Evolutionary conservation across 2,113 vertebrate genomes (phyloP).

Genomic region (Cyrtonyx montezumae): DNA sequence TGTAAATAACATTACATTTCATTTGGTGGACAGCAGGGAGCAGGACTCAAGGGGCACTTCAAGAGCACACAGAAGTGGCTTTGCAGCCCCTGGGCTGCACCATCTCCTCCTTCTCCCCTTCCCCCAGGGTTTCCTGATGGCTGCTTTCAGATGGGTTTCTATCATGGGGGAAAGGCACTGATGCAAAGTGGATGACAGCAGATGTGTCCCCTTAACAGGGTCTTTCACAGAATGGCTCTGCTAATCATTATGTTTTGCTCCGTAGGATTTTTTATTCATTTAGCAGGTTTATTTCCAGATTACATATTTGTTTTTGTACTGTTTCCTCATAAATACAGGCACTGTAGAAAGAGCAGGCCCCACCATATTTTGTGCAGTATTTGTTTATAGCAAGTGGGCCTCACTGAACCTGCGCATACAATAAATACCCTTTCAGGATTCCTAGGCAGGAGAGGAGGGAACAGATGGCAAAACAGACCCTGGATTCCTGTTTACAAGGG

Average conservation of each 20-base stretch:
- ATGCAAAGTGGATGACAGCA: constrained; percentile 58
- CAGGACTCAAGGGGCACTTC: constrained; percentile 38
- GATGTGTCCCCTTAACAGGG: constrained; percentile 54
- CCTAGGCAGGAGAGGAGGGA: constrained; percentile 57
- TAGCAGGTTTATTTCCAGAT: constrained; percentile 63
- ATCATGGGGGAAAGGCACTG: constrained; percentile 36
- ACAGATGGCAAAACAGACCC: constrained; percentile 73
- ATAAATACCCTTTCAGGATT: constrained; percentile 71
- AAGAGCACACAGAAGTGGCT: constrained; percentile 29
- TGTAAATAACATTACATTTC: constrained; percentile 55
- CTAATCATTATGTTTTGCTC: constrained; percentile 69
- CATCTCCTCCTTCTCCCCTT: constrained; percentile 25
- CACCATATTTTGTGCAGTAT: constrained; percentile 49
- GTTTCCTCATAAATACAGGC: constrained; percentile 64
- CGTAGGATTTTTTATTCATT: constrained; percentile 66
- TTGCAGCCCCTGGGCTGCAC: constrained; percentile 20
- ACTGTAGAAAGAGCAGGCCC: constrained; percentile 61
- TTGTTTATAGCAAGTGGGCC: constrained; percentile 69
- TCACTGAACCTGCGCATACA: constrained; percentile 65
- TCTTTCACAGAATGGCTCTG: constrained; percentile 57
- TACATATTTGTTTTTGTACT: constrained; percentile 63
- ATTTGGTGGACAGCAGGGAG: constrained; percentile 48
- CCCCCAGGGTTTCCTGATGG: constrained; percentile 25
- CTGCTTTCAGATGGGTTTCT: constrained; percentile 63
- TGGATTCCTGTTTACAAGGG: constrained; percentile 68